A percentile compares a stretch with the other conserved stretches of the same genome.
Evolutionary conservation across 2,888 invertebrate genomes (phyloP).

Genomic region (Prenolepis imparis): DNA sequence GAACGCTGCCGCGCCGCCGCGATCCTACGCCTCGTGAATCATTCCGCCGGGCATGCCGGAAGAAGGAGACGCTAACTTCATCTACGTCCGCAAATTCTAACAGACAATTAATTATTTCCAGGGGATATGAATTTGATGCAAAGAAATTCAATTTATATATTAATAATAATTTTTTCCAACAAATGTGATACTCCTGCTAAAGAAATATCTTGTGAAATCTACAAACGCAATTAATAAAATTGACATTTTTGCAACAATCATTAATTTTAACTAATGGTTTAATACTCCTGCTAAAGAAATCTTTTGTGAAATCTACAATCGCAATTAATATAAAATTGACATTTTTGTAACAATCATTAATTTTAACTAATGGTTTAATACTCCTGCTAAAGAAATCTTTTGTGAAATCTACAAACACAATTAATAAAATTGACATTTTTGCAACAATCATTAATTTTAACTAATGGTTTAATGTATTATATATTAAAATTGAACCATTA

Average conservation of each 20-base stretch:
- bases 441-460: conserved; percentile 10
- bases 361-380: neutral
- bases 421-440: neutral
- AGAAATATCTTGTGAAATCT: neutral
- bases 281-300: no score
- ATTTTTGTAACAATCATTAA: conserved; percentile 3
- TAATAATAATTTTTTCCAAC: neutral
- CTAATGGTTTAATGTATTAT: neutral
- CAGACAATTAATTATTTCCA: neutral
- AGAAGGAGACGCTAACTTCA: conserved; percentile 23
- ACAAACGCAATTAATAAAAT: neutral
- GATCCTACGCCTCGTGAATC: conserved; percentile 46
- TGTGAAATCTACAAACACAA: no score
- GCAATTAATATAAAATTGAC: no score
- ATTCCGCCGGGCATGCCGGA: conserved; percentile 18
- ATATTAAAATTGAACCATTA: no score
- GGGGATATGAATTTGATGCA: neutral
- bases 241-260: neutral
- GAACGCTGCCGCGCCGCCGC: no score
- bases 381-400: no score
- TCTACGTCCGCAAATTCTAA: neutral
- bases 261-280: conserved; percentile 6
- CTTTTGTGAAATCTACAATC: no score
- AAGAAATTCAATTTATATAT: neutral
- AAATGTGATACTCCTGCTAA: no score